A percentile compares a stretch with the other conserved stretches of the same genome.
Conservation (phyloP, 2,113 vertebrate genomes). For the Panthera tigris region DNA sequence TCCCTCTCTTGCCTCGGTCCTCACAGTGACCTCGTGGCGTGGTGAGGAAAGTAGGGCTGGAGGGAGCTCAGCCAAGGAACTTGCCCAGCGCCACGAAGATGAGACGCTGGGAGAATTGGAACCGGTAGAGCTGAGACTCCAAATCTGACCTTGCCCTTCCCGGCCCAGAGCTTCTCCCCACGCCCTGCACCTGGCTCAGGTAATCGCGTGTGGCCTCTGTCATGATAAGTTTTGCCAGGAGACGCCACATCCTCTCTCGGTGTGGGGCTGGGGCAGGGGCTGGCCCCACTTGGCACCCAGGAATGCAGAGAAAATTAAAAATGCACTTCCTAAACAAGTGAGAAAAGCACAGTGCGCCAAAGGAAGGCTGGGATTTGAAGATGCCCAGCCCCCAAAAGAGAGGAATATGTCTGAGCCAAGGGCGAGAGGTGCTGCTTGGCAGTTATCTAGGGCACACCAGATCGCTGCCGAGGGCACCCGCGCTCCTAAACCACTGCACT, state of each 20-base stretch:
- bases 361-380: not conserved
- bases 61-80: not conserved
- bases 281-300: not conserved
- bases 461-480: not conserved
- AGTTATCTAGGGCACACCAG: not conserved
- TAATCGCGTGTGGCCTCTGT: not conserved
- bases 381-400: not conserved
- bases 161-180: not conserved
- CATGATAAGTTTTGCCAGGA: not conserved
- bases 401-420: not conserved
- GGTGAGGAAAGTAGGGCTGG: not conserved
- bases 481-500: not conserved
- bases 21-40: not conserved
- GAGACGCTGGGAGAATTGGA: not conserved
- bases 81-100: not conserved
- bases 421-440: not conserved
- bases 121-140: not conserved
- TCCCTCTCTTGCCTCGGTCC: not conserved
- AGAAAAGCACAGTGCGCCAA: not conserved
- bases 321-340: not conserved
- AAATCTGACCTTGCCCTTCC: not conserved
- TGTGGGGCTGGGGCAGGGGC: not conserved
- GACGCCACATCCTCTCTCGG: not conserved
- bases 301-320: slow-evolving; percentile 44
- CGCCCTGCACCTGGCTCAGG: not conserved